phyloP scores from a whole-genome alignment of 2,113 vertebrate genomes.

The Hemichromis elongatus region DNA sequence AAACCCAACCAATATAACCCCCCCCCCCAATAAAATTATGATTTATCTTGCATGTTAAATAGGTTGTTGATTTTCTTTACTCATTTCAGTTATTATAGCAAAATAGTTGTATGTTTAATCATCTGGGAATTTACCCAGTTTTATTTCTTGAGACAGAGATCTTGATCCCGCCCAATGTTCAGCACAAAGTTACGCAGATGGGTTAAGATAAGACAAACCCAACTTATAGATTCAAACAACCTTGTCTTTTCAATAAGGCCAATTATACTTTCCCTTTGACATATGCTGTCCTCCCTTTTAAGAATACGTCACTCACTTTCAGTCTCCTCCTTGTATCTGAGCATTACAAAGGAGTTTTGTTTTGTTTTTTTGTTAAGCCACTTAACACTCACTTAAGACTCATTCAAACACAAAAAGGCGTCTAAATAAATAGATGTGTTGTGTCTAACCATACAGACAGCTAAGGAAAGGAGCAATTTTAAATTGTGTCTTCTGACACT shows the following conservation, averaged over 20 bases:
- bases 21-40: too few relatives aligned
- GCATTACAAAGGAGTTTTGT: neutral
- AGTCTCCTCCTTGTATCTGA: neutral
- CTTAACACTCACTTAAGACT: neutral
- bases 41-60: too few relatives aligned
- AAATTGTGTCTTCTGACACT: neutral
- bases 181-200: too few relatives aligned
- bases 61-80: too few relatives aligned
- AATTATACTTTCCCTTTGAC: accelerated
- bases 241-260: accelerated
- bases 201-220: accelerated
- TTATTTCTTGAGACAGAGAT: too few relatives aligned
- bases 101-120: too few relatives aligned
- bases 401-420: neutral
- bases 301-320: neutral
- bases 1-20: too few relatives aligned
- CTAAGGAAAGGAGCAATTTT: neutral
- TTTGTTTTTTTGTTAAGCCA: neutral
- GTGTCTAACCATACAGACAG: neutral
- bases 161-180: too few relatives aligned
- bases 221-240: neutral
- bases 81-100: too few relatives aligned
- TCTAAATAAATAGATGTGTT: neutral
- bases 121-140: too few relatives aligned
- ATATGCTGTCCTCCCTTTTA: slow-evolving; percentile 43